Conservation (phyloP, 2,888 invertebrate genomes). For the Caenorhabditis sulstoni region DNA sequence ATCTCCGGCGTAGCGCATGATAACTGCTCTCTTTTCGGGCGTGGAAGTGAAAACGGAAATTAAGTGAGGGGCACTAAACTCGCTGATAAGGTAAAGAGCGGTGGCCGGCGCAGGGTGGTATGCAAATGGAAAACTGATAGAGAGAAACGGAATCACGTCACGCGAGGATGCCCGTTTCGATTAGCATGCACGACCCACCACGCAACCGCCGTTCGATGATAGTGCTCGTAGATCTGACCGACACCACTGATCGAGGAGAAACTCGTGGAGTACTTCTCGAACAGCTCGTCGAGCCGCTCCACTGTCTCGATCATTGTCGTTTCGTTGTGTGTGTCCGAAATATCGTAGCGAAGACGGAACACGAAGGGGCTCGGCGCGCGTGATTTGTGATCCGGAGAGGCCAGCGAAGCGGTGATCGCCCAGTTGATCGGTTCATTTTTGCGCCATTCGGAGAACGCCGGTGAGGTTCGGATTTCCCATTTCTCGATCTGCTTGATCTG, state of each 20-base stretch:
- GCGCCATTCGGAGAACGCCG: constrained; percentile 4
- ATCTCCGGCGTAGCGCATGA: too few relatives aligned
- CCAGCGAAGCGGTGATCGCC: constrained; percentile 7
- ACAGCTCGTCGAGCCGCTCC: constrained; percentile 4
- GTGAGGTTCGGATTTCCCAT: too few relatives aligned
- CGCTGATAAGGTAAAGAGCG: too few relatives aligned
- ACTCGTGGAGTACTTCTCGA: constrained; percentile 13
- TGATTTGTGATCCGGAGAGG: background rate
- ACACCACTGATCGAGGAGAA: constrained; percentile 4
- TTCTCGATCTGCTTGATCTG: too few relatives aligned
- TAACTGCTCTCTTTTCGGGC: too few relatives aligned
- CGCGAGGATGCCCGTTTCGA: constrained; percentile 10
- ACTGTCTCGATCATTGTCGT: constrained; percentile 5
- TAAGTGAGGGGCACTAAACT: background rate
- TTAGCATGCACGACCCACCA: constrained; percentile 32
- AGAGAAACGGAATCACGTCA: background rate
- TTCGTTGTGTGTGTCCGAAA: constrained; percentile 7
- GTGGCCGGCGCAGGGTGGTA: too few relatives aligned
- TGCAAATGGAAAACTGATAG: too few relatives aligned
- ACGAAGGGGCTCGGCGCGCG: constrained; percentile 3
- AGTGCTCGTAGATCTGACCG: constrained; percentile 47
- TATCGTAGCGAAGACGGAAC: constrained; percentile 15
- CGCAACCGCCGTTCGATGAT: constrained; percentile 28
- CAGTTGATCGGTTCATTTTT: constrained; percentile 26
- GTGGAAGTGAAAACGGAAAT: background rate